Base-by-base conservation (phyloP, 1,140 invertebrate genomes). In the Goniozus legneri region DNA sequence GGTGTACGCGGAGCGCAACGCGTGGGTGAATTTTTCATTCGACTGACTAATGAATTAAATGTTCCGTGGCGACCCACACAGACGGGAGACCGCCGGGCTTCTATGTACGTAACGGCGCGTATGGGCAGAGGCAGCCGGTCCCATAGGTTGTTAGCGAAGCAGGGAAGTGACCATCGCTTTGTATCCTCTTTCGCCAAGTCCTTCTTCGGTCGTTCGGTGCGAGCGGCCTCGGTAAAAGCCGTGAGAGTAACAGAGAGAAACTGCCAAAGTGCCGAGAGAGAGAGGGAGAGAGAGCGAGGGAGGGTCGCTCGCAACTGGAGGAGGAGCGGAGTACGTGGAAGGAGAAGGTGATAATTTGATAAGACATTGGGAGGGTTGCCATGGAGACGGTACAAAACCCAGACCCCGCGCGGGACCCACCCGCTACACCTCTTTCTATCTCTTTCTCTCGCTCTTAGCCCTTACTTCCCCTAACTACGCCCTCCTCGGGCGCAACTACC, bases 291-390 rank as follows among this genome's bases (percentile, higher is more conserved):
- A 53, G 44, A 54, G 39, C 37, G 35, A 47, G 46, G 41, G 51
- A 40, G 44, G 30, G 42, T 30, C 47, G 39, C 39, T 41, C 20
- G 41, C 39, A 56, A 44, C 51, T 44, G 43, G 47, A 48, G 45
- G 35, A 48, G 20, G 37, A 50, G 12, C 12, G 40, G 44, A 45
- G 47, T 32, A 18, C 33, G 44, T 50, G 60, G 60, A 65, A 65
- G 68, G 67, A 69, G 64, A 69, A 75, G 71, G 74, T 74, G 73
- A 76, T 74, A 76, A 74, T 75, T 74, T 75, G 73, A 74, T 75
- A 75, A 75, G 74, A 73, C 71, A 71, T 73, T 54, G 62, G 65
- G 62, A 71, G 71, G 64, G 73, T 75, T 75, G 60, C 73, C 63
- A 75, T 75, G 69, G 62, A 53, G 49, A 76, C 71, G 64, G 68